Evolutionary conservation across 2,113 vertebrate genomes (phyloP).

Genomic region (Microcebus tavaratra): DNA sequence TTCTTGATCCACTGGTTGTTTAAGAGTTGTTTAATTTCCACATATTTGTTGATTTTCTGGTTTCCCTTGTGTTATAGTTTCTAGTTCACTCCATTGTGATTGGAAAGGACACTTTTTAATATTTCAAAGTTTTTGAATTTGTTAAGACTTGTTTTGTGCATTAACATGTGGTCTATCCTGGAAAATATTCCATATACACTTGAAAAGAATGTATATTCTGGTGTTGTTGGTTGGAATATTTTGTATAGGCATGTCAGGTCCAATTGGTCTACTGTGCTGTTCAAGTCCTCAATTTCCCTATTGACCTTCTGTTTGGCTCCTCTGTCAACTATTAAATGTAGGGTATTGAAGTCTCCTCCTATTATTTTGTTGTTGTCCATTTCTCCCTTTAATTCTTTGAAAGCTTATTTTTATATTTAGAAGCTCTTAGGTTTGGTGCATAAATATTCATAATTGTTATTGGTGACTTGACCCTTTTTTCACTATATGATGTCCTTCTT

Average conservation of each 20-base stretch:
- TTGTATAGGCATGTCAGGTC: neutral
- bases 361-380: neutral
- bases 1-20: neutral
- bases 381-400: neutral
- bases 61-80: neutral
- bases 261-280: neutral
- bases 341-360: neutral
- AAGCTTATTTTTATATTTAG: neutral
- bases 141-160: neutral
- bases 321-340: neutral
- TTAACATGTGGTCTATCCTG: neutral
- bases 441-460: neutral
- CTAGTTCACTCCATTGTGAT: neutral
- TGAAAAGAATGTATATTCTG: neutral
- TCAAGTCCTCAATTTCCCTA: neutral
- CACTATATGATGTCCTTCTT: neutral
- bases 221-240: neutral
- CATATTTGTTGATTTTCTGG: neutral
- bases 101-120: neutral
- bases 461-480: neutral
- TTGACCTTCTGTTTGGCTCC: neutral
- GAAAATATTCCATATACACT: neutral
- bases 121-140: neutral
- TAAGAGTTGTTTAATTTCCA: neutral
- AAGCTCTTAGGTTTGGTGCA: neutral